phyloP scores from a whole-genome alignment of 2,888 invertebrate genomes.

The Yponomeuta evonymella region DNA sequence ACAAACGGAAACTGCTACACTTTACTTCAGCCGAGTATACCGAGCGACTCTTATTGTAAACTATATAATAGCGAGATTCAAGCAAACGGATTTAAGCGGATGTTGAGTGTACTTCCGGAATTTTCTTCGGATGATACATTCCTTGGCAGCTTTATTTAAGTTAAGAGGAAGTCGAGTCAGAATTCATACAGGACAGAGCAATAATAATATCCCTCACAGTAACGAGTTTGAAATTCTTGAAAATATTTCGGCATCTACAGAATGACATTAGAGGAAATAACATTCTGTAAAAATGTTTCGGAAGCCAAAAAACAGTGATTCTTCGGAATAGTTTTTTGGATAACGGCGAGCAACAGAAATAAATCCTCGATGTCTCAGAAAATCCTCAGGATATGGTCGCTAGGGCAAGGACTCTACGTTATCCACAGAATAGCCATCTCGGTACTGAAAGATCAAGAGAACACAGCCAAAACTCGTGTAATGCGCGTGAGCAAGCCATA shows the following conservation, averaged over 20 bases:
- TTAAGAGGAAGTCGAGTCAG: neutral
- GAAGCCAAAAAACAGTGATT: no score
- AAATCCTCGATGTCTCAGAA: no score
- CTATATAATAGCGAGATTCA: neutral
- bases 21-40: neutral
- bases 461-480: neutral
- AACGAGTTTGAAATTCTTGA: neutral
- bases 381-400: no score
- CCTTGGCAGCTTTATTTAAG: neutral
- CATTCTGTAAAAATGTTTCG: no score
- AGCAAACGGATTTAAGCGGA: no score
- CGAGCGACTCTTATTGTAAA: neutral
- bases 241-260: neutral
- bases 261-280: no score
- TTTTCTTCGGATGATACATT: neutral
- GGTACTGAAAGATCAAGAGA: neutral
- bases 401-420: no score
- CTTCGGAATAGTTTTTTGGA: no score
- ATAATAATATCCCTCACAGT: neutral
- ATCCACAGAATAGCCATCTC: no score
- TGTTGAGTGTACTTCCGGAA: neutral
- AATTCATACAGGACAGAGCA: neutral
- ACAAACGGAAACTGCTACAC: neutral
- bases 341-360: no score
- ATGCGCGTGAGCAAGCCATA: slow-evolving; percentile 26